Conservation (phyloP, 2,888 invertebrate species). For the Torymus auratus region DNA sequence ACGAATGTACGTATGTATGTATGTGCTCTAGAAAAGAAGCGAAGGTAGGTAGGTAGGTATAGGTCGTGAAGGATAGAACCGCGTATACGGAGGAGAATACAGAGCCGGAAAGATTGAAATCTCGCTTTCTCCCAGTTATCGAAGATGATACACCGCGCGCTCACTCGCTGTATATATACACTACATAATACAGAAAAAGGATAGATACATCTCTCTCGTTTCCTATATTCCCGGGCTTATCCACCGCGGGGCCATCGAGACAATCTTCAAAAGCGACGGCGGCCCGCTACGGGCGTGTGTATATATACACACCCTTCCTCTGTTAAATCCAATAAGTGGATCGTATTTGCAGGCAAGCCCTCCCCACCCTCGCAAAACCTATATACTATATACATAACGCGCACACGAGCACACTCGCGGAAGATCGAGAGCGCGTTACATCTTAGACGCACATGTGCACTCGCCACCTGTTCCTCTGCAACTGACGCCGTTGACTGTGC, state of each 20-base stretch:
- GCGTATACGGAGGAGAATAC: neutral
- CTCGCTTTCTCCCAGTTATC: conserved; percentile 20
- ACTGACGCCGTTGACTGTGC: no score
- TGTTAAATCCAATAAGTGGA: conserved; percentile 26
- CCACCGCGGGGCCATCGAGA: neutral
- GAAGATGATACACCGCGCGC: conserved; percentile 20
- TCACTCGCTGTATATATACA: neutral
- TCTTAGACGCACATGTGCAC: no score
- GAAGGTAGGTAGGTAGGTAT: no score
- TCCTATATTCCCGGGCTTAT: neutral
- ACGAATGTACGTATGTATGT: no score
- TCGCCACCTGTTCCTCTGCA: no score
- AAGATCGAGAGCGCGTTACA: no score
- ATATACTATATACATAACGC: no score
- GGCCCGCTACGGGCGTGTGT: neutral
- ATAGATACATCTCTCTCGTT: conserved; percentile 4
- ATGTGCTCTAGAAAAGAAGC: no score
- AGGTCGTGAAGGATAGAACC: no score
- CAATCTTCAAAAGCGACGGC: neutral
- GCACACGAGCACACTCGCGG: no score
- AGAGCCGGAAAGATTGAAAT: conserved; percentile 44
- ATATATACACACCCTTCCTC: neutral
- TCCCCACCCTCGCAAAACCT: no score
- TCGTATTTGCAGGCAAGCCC: neutral
- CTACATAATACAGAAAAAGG: neutral